Conservation (phyloP, 2,113 vertebrate species). For the Gobio gobio region DNA sequence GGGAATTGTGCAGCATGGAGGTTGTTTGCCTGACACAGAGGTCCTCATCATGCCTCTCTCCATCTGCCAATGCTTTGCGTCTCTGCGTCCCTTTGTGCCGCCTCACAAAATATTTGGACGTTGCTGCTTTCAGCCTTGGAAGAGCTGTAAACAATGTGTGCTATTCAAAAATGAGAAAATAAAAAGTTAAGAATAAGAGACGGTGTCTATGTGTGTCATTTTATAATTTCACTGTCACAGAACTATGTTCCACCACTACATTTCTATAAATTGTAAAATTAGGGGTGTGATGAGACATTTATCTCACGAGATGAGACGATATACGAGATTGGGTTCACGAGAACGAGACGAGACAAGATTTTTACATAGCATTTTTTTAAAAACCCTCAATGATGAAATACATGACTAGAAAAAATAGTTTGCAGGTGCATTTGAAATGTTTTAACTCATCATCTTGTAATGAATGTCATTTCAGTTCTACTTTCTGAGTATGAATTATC, state of each 20-base stretch:
- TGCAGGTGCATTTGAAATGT: no score
- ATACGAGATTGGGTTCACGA: no score
- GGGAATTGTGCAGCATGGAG: slow-evolving; percentile 57
- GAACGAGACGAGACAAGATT: no score
- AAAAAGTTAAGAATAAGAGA: slow-evolving; percentile 3
- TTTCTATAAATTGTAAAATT: background rate
- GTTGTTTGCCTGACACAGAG: slow-evolving; percentile 60
- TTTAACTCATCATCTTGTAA: no score
- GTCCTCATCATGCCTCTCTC: slow-evolving; percentile 54
- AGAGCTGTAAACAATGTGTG: slow-evolving; percentile 34
- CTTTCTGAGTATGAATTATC: no score
- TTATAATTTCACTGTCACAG: background rate
- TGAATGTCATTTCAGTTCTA: no score
- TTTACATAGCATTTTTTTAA: no score
- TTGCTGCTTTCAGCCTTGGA: slow-evolving; percentile 31
- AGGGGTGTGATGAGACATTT: no score
- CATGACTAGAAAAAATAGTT: no score
- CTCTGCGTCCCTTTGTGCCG: slow-evolving; percentile 37
- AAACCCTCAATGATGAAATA: no score
- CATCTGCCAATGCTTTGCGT: slow-evolving; percentile 53
- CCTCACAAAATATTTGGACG: slow-evolving; percentile 41
- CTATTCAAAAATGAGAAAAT: background rate
- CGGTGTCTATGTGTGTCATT: no score
- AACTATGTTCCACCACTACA: background rate
- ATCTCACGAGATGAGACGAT: no score